A percentile compares a stretch with the other conserved stretches of the same genome.
Conservation (phyloP, 2,797 vertebrate species). For the Karalla daura region DNA sequence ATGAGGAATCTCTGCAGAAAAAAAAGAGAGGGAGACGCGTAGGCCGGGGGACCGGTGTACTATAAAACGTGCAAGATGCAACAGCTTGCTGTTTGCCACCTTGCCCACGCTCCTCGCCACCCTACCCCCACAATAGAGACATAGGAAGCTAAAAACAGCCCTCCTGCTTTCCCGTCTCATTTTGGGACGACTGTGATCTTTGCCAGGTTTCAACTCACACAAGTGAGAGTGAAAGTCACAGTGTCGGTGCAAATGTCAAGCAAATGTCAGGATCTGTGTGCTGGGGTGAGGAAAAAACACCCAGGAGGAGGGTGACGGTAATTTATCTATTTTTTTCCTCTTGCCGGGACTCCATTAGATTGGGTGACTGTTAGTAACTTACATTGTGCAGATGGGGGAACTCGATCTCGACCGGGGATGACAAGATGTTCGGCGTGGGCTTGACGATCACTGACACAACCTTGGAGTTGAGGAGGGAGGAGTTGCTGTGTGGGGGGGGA, state of each 20-base stretch:
- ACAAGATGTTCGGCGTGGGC: slow-evolving; percentile 88
- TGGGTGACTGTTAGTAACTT: slow-evolving; percentile 76
- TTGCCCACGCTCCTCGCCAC: slow-evolving; percentile 47
- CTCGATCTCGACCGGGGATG: slow-evolving; percentile 93
- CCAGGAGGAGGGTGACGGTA: slow-evolving; percentile 43
- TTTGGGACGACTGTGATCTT: slow-evolving; percentile 52
- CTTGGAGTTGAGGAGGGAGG: slow-evolving; percentile 93
- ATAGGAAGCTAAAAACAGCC: slow-evolving; percentile 56
- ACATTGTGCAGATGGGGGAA: slow-evolving; percentile 97
- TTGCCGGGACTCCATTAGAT: slow-evolving; percentile 33
- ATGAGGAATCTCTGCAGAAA: slow-evolving; percentile 53
- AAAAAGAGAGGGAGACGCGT: slow-evolving; percentile 48
- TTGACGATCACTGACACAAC: slow-evolving; percentile 95
- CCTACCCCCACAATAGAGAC: slow-evolving; percentile 15
- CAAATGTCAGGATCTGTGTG: slow-evolving; percentile 75
- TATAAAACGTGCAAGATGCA: slow-evolving; percentile 66
- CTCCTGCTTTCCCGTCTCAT: slow-evolving; percentile 28
- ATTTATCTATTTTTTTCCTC: slow-evolving; percentile 31
- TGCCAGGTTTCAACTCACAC: slow-evolving; percentile 39
- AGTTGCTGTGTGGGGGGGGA: slow-evolving; percentile 91
- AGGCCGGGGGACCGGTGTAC: slow-evolving; percentile 30
- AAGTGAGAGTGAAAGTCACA: slow-evolving; percentile 64
- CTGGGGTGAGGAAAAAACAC: slow-evolving; percentile 59
- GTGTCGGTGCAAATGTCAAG: slow-evolving; percentile 76
- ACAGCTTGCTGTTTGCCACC: slow-evolving; percentile 63